These are phyloP conservation scores for Drosophila pseudotakahashii DNA, from an alignment of 2,888 invertebrate species.

Conservation along the genomic window DNA sequence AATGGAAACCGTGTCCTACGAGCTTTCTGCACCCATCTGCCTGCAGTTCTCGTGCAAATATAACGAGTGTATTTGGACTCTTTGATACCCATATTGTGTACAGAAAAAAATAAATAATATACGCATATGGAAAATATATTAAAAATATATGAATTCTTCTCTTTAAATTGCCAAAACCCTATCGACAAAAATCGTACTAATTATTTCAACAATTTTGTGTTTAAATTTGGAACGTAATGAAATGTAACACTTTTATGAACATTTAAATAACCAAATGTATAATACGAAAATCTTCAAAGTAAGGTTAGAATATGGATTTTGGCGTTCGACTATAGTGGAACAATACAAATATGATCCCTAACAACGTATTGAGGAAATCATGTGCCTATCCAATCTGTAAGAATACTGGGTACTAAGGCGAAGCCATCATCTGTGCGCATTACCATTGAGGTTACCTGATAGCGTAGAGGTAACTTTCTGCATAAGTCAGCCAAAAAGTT, in stretches of 20 bases:
- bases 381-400: background rate
- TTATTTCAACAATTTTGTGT: too few species aligned
- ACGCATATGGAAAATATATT: too few species aligned
- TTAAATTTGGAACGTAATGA: too few species aligned
- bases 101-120: background rate
- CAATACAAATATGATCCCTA: too few species aligned
- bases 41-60: background rate
- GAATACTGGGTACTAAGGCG: background rate
- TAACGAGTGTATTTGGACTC: background rate
- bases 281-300: too few species aligned
- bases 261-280: too few species aligned
- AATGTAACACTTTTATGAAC: too few species aligned
- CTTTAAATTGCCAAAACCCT: too few species aligned
- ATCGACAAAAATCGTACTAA: too few species aligned
- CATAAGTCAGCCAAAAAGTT: conserved; percentile 43
- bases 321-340: too few species aligned
- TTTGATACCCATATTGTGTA: background rate
- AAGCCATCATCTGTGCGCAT: conserved; percentile 5
- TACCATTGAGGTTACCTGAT: conserved; percentile 18
- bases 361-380: background rate
- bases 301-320: too few species aligned
- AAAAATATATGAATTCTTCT: too few species aligned
- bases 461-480: conserved; percentile 17
- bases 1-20: conserved; percentile 47
- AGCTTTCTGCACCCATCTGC: conserved; percentile 18